A percentile compares a stretch with the other conserved stretches of the same genome.
Evolutionary conservation across 2,888 invertebrate genomes (phyloP).

Genomic region (Melinaea menophilus): DNA sequence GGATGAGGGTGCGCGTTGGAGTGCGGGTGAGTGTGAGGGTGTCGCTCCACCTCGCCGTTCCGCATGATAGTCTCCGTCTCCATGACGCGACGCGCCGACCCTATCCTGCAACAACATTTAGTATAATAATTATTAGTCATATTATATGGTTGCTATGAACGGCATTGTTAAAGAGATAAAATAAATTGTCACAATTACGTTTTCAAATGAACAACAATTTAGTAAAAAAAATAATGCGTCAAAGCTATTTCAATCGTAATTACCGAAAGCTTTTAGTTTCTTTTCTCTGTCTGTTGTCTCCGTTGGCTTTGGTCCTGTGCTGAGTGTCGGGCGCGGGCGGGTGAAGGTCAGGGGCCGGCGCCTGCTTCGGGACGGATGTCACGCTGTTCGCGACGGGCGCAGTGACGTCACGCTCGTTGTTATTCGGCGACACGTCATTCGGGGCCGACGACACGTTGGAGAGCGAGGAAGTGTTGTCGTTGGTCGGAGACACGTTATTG

Average conservation of each 20-base stretch:
- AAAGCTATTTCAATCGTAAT: slow-evolving; percentile 25
- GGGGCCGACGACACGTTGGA: not conserved
- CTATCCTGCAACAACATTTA: slow-evolving; percentile 52
- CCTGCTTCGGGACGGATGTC: slow-evolving; percentile 18
- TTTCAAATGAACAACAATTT: too few relatives aligned
- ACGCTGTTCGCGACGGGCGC: slow-evolving; percentile 22
- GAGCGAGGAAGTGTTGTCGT: slow-evolving; percentile 2
- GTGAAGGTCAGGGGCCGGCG: slow-evolving; percentile 19
- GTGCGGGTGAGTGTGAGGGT: slow-evolving; percentile 57
- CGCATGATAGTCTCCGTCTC: slow-evolving; percentile 39
- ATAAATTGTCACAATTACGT: too few relatives aligned
- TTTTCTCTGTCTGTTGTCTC: slow-evolving; percentile 63
- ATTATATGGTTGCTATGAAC: not conserved
- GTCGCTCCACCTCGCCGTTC: slow-evolving; percentile 53
- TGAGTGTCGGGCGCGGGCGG: slow-evolving; percentile 38
- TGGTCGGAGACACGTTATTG: not conserved
- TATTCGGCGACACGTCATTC: slow-evolving; percentile 4
- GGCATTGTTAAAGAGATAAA: too few relatives aligned
- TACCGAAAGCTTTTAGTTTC: slow-evolving; percentile 67
- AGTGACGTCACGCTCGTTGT: not conserved
- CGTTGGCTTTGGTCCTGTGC: slow-evolving; percentile 46
- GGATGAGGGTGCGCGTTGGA: slow-evolving; percentile 64
- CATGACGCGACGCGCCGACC: slow-evolving; percentile 64
- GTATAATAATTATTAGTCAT: not conserved
- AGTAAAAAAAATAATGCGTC: too few relatives aligned